Conservation (phyloP, 1,140 invertebrate genomes). For the Drosophila sp. region DNA sequence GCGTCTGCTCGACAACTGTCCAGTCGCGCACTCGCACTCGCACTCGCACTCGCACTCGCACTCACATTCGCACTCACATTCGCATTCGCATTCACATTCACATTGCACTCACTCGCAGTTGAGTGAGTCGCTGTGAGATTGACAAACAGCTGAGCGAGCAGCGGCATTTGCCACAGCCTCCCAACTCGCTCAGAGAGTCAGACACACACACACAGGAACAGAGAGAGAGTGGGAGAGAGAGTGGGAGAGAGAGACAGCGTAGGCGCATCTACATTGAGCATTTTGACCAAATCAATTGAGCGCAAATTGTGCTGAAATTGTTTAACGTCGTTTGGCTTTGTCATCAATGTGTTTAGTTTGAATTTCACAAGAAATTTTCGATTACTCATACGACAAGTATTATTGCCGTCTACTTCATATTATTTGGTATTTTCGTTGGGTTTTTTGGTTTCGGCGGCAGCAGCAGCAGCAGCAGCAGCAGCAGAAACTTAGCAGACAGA, state of each 20-base stretch:
- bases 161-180: constrained; percentile 19
- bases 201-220: neutral
- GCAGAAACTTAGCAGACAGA: constrained; percentile 48
- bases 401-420: neutral
- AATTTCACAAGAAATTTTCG: constrained; percentile 78
- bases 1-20: constrained; percentile 40
- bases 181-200: neutral
- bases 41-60: constrained; percentile 22
- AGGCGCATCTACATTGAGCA: constrained; percentile 16
- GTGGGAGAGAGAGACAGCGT: constrained; percentile 1
- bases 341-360: constrained; percentile 47
- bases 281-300: constrained; percentile 44
- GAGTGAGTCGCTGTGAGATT: constrained; percentile 1
- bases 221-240: constrained; percentile 1
- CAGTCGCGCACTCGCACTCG: constrained; percentile 37
- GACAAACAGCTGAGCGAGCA: neutral
- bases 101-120: no score
- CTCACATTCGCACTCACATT: constrained; percentile 23
- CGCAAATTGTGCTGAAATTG: constrained; percentile 34
- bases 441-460: constrained; percentile 17
- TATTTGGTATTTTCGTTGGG: constrained; percentile 26
- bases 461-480: constrained; percentile 6
- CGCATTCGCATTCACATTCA: no score
- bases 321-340: constrained; percentile 45
- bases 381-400: constrained; percentile 66